Percentiles rank a stretch among this genome's conserved stretches.
Conservation (phyloP, 2,888 invertebrate genomes). For the Dorcus hopei region DNA sequence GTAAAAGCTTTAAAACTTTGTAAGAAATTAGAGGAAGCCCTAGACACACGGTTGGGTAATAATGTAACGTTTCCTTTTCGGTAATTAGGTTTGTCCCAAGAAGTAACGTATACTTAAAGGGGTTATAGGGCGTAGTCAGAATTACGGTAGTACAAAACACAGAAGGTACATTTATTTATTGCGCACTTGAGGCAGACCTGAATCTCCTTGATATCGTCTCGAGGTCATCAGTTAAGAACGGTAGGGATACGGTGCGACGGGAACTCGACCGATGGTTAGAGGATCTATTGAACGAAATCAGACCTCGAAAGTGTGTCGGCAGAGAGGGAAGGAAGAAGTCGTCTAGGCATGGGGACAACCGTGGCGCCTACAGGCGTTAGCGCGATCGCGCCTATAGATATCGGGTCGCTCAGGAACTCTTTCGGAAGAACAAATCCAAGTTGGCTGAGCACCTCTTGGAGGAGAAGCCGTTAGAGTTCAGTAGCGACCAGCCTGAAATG, state of each 20-base stretch:
- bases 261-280: neutral
- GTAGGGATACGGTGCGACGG: neutral
- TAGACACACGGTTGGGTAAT: too few relatives aligned
- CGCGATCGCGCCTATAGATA: neutral
- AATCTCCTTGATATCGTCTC: neutral
- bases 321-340: neutral
- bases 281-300: neutral
- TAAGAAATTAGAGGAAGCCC: too few relatives aligned
- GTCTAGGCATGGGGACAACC: neutral
- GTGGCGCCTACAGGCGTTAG: neutral
- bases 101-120: too few relatives aligned
- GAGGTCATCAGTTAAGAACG: slow-evolving; percentile 1
- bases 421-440: neutral
- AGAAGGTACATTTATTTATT: too few relatives aligned
- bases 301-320: neutral
- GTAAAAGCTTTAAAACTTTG: too few relatives aligned
- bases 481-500: neutral
- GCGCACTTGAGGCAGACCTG: neutral
- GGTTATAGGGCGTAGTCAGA: too few relatives aligned
- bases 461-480: neutral
- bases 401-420: slow-evolving; percentile 3
- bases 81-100: too few relatives aligned
- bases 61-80: too few relatives aligned
- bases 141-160: too few relatives aligned
- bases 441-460: slow-evolving; percentile 1